Base-by-base conservation (phyloP, 2,113 vertebrate species). In the Osmerus eperlanus region DNA sequence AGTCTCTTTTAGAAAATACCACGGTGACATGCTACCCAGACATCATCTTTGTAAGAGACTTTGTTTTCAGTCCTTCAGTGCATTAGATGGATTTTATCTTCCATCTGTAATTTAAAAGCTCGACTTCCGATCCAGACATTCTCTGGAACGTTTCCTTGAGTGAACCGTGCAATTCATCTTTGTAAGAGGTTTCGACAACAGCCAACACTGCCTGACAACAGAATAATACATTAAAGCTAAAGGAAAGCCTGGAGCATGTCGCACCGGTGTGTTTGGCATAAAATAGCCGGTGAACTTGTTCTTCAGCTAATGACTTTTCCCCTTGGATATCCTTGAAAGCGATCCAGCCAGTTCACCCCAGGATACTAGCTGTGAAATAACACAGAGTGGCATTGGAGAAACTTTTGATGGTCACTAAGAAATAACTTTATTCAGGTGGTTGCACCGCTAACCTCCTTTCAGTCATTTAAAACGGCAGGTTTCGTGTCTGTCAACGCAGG, bases 161-260 rank as follows among this genome's bases (percentile, higher is more conserved):
- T 66, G 25, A 4, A 16, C 54, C 29, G 28, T 21, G 13, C 47
- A 71, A 60, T 66, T 74, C 0, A 59, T 78, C 74, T 77, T 16
- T 19, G 21, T 70, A 65, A 67, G 70, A 67, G n/a, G 25, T 65
- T 70, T 73, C 7, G 21, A 70, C 47, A 41, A 68, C 55, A 65
- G 13, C 28, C 73, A 65, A 62, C 32, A 66, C 25, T 62, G 67
- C 76, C 64, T 60, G 47, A 56, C 23, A 61, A 69, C 47, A 72
- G 41, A 67, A 73, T 73, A 67, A 75, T 55, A 75, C n/a, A 60
- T 68, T 75, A 65, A 70, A 75, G 73, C 1, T 41, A 72, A 58
- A 29, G 36, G 70, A 64, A 47, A 71, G 51, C 52, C 67, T 53
- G 56, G 21, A 78, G 73, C 28, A 19, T 18, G 55, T 16, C 52